phyloP scores from a whole-genome alignment of 1,140 invertebrate species.

The Heliconius congener region DNA sequence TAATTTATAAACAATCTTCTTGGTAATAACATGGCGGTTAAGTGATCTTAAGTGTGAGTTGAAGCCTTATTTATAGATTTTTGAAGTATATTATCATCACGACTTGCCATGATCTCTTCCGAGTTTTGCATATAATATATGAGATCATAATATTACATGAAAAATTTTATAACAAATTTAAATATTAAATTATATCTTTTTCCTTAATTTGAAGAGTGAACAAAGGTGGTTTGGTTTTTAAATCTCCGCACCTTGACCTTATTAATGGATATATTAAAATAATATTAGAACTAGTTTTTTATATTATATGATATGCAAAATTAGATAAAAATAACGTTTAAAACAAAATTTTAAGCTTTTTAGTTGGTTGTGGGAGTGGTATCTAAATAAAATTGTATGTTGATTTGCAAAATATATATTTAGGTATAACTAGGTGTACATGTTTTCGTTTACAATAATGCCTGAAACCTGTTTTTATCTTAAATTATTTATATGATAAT shows the following conservation, averaged over 20 bases:
- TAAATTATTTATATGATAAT: not conserved
- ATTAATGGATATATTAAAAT: not conserved
- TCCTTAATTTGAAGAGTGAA: not conserved
- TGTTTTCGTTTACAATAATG: not conserved
- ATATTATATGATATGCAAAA: not conserved
- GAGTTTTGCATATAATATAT: conserved; percentile 30
- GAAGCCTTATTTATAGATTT: conserved; percentile 58
- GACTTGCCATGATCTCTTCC: conserved; percentile 43
- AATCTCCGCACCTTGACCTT: not conserved
- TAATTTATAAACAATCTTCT: conserved; percentile 25
- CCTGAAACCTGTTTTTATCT: no score
- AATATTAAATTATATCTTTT: not conserved
- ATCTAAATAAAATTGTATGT: not conserved
- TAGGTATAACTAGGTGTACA: not conserved
- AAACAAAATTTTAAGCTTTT: not conserved
- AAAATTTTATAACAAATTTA: not conserved
- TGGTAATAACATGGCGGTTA: conserved; percentile 28
- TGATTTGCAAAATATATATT: not conserved
- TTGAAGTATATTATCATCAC: conserved; percentile 52
- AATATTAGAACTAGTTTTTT: not conserved
- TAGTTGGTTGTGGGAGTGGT: not conserved
- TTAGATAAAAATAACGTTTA: not conserved
- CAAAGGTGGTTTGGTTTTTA: not conserved
- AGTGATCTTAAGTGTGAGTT: conserved; percentile 21
- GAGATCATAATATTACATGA: conserved; percentile 26